Conservation (phyloP, 2,797 vertebrate species). For the Cyprinella venusta region DNA sequence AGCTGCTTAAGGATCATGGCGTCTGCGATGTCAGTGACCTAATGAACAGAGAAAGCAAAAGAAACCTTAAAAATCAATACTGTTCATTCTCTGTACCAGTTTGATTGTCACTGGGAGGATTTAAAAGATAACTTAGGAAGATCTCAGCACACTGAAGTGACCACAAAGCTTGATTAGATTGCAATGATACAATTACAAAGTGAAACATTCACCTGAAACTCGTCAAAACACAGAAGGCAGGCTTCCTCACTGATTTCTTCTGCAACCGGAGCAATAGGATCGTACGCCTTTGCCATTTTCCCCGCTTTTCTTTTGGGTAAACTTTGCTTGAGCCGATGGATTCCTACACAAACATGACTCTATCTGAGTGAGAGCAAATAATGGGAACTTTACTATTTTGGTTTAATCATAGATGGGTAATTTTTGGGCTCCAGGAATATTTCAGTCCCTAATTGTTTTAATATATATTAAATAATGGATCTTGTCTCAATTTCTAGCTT, state of each 20-base stretch:
- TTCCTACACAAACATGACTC: conserved; percentile 77
- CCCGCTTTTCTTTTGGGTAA: conserved; percentile 92
- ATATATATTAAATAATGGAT: background rate
- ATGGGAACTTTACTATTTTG: conserved; percentile 6
- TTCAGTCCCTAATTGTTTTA: background rate
- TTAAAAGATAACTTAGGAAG: conserved; percentile 1
- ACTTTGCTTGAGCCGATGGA: conserved; percentile 94
- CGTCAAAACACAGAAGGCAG: conserved; percentile 93
- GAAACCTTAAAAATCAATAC: background rate
- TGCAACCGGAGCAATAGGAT: conserved; percentile 94
- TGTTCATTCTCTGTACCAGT: background rate
- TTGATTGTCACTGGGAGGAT: background rate
- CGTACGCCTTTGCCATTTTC: conserved; percentile 93
- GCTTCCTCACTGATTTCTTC: conserved; percentile 94
- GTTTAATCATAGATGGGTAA: background rate
- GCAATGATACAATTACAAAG: background rate
- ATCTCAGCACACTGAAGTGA: background rate
- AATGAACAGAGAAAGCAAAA: conserved; percentile 38
- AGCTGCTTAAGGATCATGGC: conserved; percentile 99
- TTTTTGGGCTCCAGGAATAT: background rate
- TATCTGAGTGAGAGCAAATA: conserved; percentile 20
- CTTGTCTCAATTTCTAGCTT: background rate
- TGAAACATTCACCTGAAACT: conserved; percentile 88
- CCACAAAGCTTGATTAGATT: background rate
- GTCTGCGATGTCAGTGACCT: conserved; percentile 99